These are phyloP conservation scores for Galerucella calmariensis DNA, from an alignment of 2,888 invertebrate genomes.

Conservation along the genomic window DNA sequence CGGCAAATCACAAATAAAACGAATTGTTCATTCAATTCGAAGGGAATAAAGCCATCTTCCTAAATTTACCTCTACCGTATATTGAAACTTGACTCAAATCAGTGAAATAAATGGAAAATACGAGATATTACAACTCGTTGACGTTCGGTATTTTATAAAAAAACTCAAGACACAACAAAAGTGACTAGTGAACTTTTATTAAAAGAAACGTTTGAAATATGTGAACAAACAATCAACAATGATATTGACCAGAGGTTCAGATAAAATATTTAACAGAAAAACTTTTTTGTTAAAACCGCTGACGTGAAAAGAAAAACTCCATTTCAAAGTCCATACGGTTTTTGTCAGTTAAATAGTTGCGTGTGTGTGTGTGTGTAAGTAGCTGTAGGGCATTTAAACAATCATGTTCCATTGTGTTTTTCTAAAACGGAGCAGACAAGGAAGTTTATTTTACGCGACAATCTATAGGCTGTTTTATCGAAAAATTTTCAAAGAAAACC, in stretches of 20 bases:
- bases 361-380: neutral
- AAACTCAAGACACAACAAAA: neutral
- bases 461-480: neutral
- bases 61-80: too few species aligned
- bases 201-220: neutral
- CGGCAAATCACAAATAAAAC: too few species aligned
- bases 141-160: too few species aligned
- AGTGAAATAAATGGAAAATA: too few species aligned
- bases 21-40: too few species aligned
- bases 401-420: neutral
- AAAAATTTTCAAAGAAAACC: neutral
- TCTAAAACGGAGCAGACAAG: neutral
- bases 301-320: neutral
- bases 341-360: conserved; percentile 6
- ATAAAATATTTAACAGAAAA: conserved; percentile 1
- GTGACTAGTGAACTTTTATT: neutral
- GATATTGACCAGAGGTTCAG: neutral
- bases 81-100: too few species aligned
- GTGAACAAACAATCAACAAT: neutral
- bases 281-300: neutral
- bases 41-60: too few species aligned
- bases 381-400: conserved; percentile 4
- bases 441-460: neutral
- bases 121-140: too few species aligned
- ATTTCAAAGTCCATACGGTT: neutral